Conservation (phyloP, 2,113 vertebrate species). For the Podocnemis expansa region DNA sequence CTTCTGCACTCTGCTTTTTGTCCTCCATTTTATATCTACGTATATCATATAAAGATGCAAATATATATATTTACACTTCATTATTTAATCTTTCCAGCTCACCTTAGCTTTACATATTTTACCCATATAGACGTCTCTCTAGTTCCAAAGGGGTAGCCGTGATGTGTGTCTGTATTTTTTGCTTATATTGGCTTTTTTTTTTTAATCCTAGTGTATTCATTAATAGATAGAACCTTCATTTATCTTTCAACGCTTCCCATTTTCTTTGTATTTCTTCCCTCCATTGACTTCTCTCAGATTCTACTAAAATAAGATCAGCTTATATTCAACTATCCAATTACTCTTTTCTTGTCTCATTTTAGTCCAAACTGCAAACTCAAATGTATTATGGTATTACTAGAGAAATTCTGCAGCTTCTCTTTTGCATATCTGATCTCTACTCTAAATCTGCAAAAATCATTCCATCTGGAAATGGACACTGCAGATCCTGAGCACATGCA, state of each 20-base stretch:
- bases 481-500: too few species aligned
- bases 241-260: constrained; percentile 49
- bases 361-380: background rate
- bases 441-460: too few species aligned
- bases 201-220: background rate
- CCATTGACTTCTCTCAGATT: constrained; percentile 37
- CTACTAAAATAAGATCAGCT: constrained; percentile 13
- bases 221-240: constrained; percentile 38
- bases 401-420: too few species aligned
- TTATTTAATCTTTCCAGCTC: constrained; percentile 30
- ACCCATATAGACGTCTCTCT: background rate
- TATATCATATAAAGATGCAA: too few species aligned
- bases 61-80: constrained; percentile 12
- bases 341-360: background rate
- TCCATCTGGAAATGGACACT: too few species aligned
- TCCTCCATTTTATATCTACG: background rate
- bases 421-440: too few species aligned
- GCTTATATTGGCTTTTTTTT: background rate
- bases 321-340: background rate
- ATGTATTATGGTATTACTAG: background rate
- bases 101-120: constrained; percentile 10
- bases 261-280: constrained; percentile 32
- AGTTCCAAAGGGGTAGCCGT: too few species aligned
- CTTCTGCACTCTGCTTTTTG: background rate
- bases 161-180: constrained; percentile 44